Conservation (phyloP, 1,140 invertebrate species). For the Drosophila sturtevanti region DNA sequence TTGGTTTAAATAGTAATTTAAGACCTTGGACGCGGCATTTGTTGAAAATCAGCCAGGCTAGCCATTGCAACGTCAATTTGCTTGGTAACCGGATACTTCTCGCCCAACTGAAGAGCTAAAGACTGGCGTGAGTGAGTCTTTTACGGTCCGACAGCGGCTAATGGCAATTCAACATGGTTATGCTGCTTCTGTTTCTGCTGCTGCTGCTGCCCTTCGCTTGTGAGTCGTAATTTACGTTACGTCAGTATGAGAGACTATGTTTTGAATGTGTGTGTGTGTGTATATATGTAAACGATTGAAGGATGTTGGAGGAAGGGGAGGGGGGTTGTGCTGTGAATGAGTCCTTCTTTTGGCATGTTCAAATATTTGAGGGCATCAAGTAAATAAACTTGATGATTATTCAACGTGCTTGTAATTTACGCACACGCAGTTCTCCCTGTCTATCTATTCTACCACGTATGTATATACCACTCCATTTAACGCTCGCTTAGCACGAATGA, state of each 20-base stretch:
- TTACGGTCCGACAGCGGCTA: conserved; percentile 33
- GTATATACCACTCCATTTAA: conserved; percentile 21
- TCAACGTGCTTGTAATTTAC: conserved; percentile 58
- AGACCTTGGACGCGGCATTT: conserved; percentile 40
- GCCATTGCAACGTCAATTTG: conserved; percentile 64
- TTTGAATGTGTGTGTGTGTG: conserved; percentile 7
- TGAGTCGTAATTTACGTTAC: conserved; percentile 32
- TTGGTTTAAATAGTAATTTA: conserved; percentile 77
- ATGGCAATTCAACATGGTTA: conserved; percentile 38
- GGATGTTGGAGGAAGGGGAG: no score
- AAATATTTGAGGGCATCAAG: conserved; percentile 69
- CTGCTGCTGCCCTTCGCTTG: neutral
- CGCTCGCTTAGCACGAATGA: conserved; percentile 31
- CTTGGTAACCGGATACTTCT: conserved; percentile 62
- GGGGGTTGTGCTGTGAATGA: no score
- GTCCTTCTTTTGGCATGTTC: conserved; percentile 52
- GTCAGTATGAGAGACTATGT: conserved; percentile 39
- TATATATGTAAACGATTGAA: conserved; percentile 9
- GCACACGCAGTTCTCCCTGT: conserved; percentile 27
- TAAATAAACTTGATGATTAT: conserved; percentile 75
- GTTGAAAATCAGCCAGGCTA: conserved; percentile 47
- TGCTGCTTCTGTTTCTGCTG: neutral
- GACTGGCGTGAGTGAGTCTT: conserved; percentile 7
- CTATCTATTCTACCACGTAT: conserved; percentile 3
- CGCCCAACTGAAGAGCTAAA: neutral